Base-by-base conservation (phyloP, 1,140 invertebrate species). In the Tachypleus tridentatus region DNA sequence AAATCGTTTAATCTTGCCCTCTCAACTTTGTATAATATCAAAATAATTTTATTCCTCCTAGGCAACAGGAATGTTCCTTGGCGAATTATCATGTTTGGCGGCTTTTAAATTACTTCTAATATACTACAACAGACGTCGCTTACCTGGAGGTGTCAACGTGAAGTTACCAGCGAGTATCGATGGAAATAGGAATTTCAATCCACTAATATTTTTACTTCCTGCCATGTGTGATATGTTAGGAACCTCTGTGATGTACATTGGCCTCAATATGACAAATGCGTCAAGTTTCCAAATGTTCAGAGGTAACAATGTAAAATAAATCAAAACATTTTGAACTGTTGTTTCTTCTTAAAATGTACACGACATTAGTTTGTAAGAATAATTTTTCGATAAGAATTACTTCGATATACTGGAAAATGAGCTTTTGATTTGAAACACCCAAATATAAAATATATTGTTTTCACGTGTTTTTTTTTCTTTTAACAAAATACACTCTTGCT, bases 281-380 rank as follows among this genome's bases (percentile, higher is more conserved):
- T 94, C 91, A 63, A 95, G 91, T 73, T 97, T 96, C 76, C 94
- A 97, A 80, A 98, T 98, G 94, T 85, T 98, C 69, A 80, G 94
- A 81, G 92, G 91, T 85, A 72, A 64, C 57, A 59, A 62, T 29
- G 29, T 29, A 29, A 29, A 29, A 29, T 29, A 29, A 29, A 29
- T 29, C 29, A 29, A 29, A 29, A 29, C 29, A 29, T 29, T 29
- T 29, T 29, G 29, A 29, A 29, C 29, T 29, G 29, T 29, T 29
- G 29, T 29, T 29, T 29, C 2, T 29, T 29, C 29, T 29, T 29
- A 29, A 29, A 29, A 29, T 29, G 29, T 29, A 29, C 29, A 29
- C 29, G 29, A 29, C 29, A 29, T 29, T 29, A 29, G 29, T 29
- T 29, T 29, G 29, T 29, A 29, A 29, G 29, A 29, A 29, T 29